Percentiles rank a stretch among this genome's conserved stretches.
Conservation (phyloP, 2,888 invertebrate genomes). For the Trilocha varians region DNA sequence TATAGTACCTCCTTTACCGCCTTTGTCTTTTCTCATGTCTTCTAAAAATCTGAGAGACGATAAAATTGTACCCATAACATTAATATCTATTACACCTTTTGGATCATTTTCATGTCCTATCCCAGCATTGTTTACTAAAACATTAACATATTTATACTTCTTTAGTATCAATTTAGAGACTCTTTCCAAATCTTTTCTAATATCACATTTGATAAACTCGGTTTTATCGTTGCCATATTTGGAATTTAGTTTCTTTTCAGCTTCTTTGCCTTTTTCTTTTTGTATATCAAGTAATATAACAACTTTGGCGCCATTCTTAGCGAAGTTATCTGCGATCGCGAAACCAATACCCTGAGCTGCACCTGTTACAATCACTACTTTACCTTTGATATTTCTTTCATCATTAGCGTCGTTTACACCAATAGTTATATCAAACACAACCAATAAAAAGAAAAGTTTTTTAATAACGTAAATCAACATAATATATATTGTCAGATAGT, state of each 20-base stretch:
- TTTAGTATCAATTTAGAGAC: constrained; percentile 27
- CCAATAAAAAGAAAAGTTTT: too few relatives aligned
- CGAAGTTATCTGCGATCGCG: constrained; percentile 46
- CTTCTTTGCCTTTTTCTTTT: constrained; percentile 28
- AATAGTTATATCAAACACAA: too few relatives aligned
- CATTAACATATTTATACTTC: constrained; percentile 33
- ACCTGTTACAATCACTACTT: constrained; percentile 51
- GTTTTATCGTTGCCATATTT: constrained; percentile 48
- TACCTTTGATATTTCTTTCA: constrained; percentile 24
- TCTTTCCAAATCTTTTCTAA: constrained; percentile 39
- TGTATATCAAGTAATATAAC: constrained; percentile 24
- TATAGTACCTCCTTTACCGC: constrained; percentile 69
- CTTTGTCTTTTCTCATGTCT: constrained; percentile 61
- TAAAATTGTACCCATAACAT: constrained; percentile 21
- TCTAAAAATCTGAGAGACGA: constrained; percentile 58
- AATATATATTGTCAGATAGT: too few relatives aligned
- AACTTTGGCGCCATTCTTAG: constrained; percentile 40
- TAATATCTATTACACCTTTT: constrained; percentile 23
- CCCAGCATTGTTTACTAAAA: constrained; percentile 48
- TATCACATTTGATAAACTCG: constrained; percentile 57
- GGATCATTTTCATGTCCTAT: constrained; percentile 16
- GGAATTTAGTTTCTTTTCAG: constrained; percentile 36
- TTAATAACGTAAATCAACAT: too few relatives aligned
- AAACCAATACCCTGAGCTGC: constrained; percentile 68
- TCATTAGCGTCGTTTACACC: too few relatives aligned